A percentile compares a stretch with the other conserved stretches of the same genome.
phyloP scores from a whole-genome alignment of 1,140 invertebrate species.

The Thrips palmi region DNA sequence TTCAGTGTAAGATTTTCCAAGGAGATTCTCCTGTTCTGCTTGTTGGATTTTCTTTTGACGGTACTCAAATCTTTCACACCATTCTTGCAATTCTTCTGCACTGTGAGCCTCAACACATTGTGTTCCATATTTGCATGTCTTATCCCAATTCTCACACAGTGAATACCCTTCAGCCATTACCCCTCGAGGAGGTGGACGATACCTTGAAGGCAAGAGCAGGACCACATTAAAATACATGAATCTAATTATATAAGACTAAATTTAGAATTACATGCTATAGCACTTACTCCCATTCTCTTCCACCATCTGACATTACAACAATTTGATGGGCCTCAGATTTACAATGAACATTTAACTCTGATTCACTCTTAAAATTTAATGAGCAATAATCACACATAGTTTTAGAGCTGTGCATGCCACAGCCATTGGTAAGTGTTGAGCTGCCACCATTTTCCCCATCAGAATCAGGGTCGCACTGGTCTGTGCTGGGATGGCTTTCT shows the following conservation, averaged over 20 bases:
- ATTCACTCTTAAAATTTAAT: constrained; percentile 33
- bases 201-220: no score
- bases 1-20: constrained; percentile 45
- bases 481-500: no score
- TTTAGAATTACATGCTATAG: no score
- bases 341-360: constrained; percentile 41
- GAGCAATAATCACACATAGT: constrained; percentile 37
- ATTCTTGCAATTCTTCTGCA: constrained; percentile 48
- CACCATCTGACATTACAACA: constrained; percentile 50
- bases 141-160: constrained; percentile 34
- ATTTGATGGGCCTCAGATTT: constrained; percentile 44
- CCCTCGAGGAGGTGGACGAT: constrained; percentile 41
- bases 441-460: constrained; percentile 1
- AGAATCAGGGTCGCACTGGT: no score
- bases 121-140: constrained; percentile 41
- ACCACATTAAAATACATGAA: no score
- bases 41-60: constrained; percentile 39
- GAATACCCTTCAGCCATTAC: constrained; percentile 28
- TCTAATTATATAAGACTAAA: no score
- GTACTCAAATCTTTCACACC: constrained; percentile 52
- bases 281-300: constrained; percentile 48
- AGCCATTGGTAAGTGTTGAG: not conserved
- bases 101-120: constrained; percentile 62
- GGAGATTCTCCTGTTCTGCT: constrained; percentile 44
- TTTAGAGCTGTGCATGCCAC: not conserved